Base-by-base conservation (phyloP, 1,140 invertebrate genomes). In the Palaemon carinicauda region DNA sequence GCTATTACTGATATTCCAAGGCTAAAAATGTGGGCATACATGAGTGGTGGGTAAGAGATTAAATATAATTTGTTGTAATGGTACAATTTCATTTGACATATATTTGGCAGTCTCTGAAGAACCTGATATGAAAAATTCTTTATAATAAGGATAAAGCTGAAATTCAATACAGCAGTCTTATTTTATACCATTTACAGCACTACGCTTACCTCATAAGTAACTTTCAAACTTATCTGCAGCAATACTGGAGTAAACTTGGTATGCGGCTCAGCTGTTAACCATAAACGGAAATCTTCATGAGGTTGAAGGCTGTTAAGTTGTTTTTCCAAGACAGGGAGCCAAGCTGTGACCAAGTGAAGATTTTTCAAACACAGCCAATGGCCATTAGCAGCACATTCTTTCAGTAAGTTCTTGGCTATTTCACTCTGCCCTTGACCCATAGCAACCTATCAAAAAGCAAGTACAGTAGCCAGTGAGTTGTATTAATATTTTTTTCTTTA, bases 281-380 rank as follows among this genome's bases (percentile, higher is more conserved):
- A 97, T 19, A 97, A 92, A 27, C 95, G 93, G 90, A 96, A 96
- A 31, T 92, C 91, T 52, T 93, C 91, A 73, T 95, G 92, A 0
- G 93, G 93, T 1, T 93, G 92, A 29, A 94, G 88, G 0, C 91
- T 91, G 77, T 94, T 93, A 0, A 97, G 92, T 89, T 95, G 94
- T 90, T 96, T 94, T 86, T 96, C 95, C 52, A 98, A 91, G 24
- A 93, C 91, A 1, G 94, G 94, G 1, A 98, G 91, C 94, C 96
- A 97, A 50, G 94, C 93, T 0, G 95, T 94, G 17, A 97, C 95
- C 17, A 98, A 92, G 91, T 98, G 97, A 0, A 98, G 92, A 92
- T 98, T 98, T 91, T 97, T 98, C 50, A 98, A 91, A 71, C 95
- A 94, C 4, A 97, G 90, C 96, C 96, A 97, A 21, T 93, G 91